A percentile compares a stretch with the other conserved stretches of the same genome.
Conservation (phyloP, 1,140 invertebrate genomes). For the Trichoplusia ni region DNA sequence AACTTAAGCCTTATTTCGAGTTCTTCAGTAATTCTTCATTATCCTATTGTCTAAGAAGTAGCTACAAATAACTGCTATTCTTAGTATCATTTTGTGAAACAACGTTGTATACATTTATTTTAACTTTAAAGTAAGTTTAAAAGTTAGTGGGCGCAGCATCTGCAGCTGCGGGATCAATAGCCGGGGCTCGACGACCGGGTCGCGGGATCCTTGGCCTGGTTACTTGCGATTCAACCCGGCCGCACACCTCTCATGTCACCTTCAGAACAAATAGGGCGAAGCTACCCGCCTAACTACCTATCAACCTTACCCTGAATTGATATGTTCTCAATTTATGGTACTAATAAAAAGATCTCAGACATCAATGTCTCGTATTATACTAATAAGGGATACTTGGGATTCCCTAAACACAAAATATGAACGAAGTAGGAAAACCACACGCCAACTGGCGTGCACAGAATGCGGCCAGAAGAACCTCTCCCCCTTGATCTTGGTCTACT, state of each 20-base stretch:
- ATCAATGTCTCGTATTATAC: neutral
- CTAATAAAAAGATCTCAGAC: neutral
- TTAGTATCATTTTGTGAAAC: too few species aligned
- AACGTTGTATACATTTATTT: too few species aligned
- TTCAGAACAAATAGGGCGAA: constrained; percentile 17
- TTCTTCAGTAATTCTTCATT: too few species aligned
- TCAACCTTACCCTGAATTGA: too few species aligned
- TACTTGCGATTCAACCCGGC: constrained; percentile 27
- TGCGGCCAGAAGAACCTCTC: too few species aligned
- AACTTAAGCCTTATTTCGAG: too few species aligned
- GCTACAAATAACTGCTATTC: too few species aligned
- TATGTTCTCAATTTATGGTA: too few species aligned
- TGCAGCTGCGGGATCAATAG: constrained; percentile 48
- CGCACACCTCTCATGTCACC: constrained; percentile 18
- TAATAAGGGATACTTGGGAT: neutral
- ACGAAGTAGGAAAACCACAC: neutral
- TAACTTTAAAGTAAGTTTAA: constrained; percentile 1
- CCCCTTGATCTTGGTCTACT: too few species aligned
- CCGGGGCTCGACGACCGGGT: constrained; percentile 44
- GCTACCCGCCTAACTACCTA: too few species aligned
- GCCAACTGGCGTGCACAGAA: too few species aligned
- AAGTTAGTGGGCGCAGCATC: constrained; percentile 7
- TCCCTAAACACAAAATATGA: constrained; percentile 1
- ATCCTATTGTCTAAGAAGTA: too few species aligned
- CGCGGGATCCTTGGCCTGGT: constrained; percentile 58